A percentile compares a stretch with the other conserved stretches of the same genome.
phyloP scores from a whole-genome alignment of 2,797 vertebrate species.

The Serranus cabrilla region DNA sequence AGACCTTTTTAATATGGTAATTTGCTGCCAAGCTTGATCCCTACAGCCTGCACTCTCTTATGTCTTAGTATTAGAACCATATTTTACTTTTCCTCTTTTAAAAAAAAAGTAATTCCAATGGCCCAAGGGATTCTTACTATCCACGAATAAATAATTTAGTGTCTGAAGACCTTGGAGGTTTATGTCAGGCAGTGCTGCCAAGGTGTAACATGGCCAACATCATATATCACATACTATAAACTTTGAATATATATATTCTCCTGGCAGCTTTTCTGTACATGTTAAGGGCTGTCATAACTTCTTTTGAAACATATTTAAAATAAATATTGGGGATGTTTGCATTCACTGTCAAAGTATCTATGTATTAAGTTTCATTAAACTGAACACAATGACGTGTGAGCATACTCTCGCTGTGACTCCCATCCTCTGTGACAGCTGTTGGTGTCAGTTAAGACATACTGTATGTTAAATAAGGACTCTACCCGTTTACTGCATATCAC shows the following conservation, averaged over 20 bases:
- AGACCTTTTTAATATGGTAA: not conserved
- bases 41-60: not conserved
- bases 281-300: not conserved
- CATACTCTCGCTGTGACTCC: not conserved
- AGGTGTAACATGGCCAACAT: not conserved
- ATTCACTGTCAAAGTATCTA: constrained; percentile 1
- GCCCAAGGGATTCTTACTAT: constrained; percentile 3
- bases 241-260: not conserved
- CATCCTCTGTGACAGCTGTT: constrained; percentile 1
- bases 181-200: constrained; percentile 7
- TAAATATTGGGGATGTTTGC: constrained; percentile 6
- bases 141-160: constrained; percentile 17
- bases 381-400: not conserved
- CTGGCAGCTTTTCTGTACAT: constrained; percentile 6
- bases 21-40: constrained; percentile 8
- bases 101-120: constrained; percentile 5
- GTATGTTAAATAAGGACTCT: not conserved
- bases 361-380: constrained; percentile 7
- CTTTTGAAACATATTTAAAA: not conserved
- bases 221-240: constrained; percentile 27
- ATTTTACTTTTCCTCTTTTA: constrained; percentile 5
- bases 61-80: constrained; percentile 14
- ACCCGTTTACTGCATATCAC: not conserved
- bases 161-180: constrained; percentile 5
- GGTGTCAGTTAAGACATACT: not conserved